These are phyloP conservation scores for Leucophenga maculata DNA, from an alignment of 2,888 invertebrate species.

Conservation along the genomic window DNA sequence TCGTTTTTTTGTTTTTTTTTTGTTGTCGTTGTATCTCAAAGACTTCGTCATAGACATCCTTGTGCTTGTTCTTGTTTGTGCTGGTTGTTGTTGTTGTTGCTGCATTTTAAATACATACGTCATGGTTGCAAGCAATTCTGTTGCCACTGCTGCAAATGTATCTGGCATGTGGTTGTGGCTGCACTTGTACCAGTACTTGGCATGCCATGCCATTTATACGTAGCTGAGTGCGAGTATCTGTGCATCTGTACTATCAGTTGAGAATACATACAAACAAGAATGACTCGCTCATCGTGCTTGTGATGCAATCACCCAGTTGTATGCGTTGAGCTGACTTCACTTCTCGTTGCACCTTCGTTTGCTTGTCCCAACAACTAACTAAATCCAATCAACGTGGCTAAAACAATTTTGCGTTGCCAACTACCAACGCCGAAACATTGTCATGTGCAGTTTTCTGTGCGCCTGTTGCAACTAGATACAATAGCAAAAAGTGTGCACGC, in stretches of 20 bases:
- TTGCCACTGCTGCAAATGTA: constrained; percentile 34
- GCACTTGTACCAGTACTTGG: constrained; percentile 13
- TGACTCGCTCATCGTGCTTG: constrained; percentile 8
- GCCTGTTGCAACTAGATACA: constrained; percentile 71
- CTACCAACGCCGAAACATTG: no score
- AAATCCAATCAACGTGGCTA: constrained; percentile 23
- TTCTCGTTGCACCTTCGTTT: constrained; percentile 1
- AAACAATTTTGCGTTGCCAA: constrained; percentile 27
- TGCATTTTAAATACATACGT: constrained; percentile 16
- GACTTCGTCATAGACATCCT: constrained; percentile 15
- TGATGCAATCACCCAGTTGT: constrained; percentile 35
- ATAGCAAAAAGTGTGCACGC: constrained; percentile 68
- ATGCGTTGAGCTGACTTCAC: constrained; percentile 1
- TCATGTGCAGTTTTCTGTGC: constrained; percentile 55
- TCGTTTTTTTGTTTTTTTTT: no score
- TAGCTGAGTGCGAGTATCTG: constrained; percentile 8
- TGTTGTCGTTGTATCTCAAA: no score
- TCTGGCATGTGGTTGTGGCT: constrained; percentile 1
- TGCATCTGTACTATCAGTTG: constrained; percentile 10
- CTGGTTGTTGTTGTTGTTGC: background rate
- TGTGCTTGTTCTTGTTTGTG: background rate
- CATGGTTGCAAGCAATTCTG: constrained; percentile 7
- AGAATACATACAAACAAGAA: constrained; percentile 8
- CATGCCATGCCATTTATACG: background rate
- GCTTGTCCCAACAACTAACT: background rate